Conservation (phyloP, 2,888 invertebrate genomes). For the Lathronympha strigana region DNA sequence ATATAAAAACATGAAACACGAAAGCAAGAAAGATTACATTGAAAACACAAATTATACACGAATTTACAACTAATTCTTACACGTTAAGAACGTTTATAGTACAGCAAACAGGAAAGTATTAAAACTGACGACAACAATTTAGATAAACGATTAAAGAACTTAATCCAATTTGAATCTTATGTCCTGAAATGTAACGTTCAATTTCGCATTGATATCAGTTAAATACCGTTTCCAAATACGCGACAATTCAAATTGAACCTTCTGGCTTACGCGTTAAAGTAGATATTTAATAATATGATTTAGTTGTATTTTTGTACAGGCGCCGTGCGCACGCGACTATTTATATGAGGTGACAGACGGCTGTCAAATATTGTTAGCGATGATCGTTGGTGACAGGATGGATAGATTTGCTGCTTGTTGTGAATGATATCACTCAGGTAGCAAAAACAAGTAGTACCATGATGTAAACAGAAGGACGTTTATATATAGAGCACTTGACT, state of each 20-base stretch:
- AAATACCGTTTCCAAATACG: not conserved
- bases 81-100: too few species aligned
- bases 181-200: not conserved
- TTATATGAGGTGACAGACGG: constrained; percentile 27
- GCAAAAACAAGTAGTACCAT: not conserved
- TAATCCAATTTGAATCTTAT: not conserved
- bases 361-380: constrained; percentile 27
- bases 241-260: not conserved
- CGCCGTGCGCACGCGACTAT: constrained; percentile 21
- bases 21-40: too few species aligned
- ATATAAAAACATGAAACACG: too few species aligned
- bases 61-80: too few species aligned
- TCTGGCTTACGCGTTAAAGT: not conserved
- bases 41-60: too few species aligned
- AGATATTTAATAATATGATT: not conserved
- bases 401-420: not conserved
- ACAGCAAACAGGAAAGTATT: too few species aligned
- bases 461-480: not conserved
- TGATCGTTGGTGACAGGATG: constrained; percentile 8
- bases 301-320: constrained; percentile 10
- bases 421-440: too few species aligned
- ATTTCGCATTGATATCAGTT: not conserved
- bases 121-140: too few species aligned
- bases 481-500: too few species aligned
- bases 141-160: not conserved